These are phyloP conservation scores for Sterna hirundo DNA, from an alignment of 2,113 vertebrate species.

Conservation along the genomic window DNA sequence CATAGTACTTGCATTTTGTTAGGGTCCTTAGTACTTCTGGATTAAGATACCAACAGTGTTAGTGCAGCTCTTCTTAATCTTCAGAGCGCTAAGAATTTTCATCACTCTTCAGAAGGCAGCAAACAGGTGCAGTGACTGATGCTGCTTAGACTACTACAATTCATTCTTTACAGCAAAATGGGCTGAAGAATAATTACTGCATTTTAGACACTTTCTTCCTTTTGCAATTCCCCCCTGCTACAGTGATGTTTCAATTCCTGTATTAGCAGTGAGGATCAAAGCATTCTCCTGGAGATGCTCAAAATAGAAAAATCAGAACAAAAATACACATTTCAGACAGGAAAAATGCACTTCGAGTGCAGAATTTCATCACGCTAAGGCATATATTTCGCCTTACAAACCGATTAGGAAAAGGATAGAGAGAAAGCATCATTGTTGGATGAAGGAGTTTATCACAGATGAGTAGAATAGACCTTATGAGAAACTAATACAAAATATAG, in stretches of 20 bases:
- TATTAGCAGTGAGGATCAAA: background rate
- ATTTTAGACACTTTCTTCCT: background rate
- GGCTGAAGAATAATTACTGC: background rate
- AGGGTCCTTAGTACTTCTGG: background rate
- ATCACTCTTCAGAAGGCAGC: background rate
- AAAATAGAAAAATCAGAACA: background rate
- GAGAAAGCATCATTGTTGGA: background rate
- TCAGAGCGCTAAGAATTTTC: background rate
- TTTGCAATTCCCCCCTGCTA: background rate
- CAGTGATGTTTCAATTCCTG: background rate
- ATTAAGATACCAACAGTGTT: background rate
- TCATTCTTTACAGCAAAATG: background rate
- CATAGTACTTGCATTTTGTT: background rate
- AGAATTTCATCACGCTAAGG: background rate
- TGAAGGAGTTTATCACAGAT: background rate
- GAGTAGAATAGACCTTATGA: accelerated
- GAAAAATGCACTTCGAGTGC: background rate
- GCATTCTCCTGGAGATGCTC: background rate
- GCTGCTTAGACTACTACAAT: background rate
- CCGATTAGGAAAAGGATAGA: background rate
- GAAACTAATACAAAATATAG: background rate
- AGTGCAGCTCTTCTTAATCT: background rate
- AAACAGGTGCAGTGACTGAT: background rate
- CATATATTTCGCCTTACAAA: background rate
- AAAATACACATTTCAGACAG: background rate